phyloP scores from a whole-genome alignment of 2,113 vertebrate species.

The Tretioscincus oriximinensis region DNA sequence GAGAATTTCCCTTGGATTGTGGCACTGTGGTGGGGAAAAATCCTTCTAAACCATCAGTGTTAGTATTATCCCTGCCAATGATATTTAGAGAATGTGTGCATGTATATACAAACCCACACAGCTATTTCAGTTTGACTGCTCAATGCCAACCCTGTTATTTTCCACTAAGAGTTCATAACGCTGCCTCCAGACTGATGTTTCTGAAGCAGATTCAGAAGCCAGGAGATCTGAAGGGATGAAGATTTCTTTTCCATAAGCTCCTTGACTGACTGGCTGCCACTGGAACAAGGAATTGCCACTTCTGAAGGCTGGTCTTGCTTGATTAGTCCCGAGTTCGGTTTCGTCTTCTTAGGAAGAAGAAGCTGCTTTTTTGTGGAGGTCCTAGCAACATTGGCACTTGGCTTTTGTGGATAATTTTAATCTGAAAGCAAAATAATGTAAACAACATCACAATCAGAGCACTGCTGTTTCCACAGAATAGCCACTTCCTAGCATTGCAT shows the following conservation, averaged over 20 bases:
- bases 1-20: background rate
- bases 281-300: background rate
- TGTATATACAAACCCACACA: conserved; percentile 18
- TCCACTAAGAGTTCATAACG: conserved; percentile 30
- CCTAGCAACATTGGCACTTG: conserved; percentile 94
- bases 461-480: background rate
- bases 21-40: background rate
- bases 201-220: conserved; percentile 20
- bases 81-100: conserved; percentile 7
- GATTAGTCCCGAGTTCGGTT: conserved; percentile 82
- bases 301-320: background rate
- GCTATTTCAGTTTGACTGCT: conserved; percentile 14
- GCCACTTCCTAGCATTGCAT: background rate
- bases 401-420: conserved; percentile 93
- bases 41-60: conserved; percentile 9
- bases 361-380: conserved; percentile 88
- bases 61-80: conserved; percentile 22
- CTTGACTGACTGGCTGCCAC: conserved; percentile 28
- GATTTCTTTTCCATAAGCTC: conserved; percentile 33
- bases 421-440: conserved; percentile 70
- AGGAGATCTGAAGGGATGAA: conserved; percentile 31
- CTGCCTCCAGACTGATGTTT: conserved; percentile 19
- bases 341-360: conserved; percentile 89
- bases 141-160: conserved; percentile 13
- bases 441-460: background rate